Base-by-base conservation (phyloP, 2,888 invertebrate species). In the Agrotis segetum region DNA sequence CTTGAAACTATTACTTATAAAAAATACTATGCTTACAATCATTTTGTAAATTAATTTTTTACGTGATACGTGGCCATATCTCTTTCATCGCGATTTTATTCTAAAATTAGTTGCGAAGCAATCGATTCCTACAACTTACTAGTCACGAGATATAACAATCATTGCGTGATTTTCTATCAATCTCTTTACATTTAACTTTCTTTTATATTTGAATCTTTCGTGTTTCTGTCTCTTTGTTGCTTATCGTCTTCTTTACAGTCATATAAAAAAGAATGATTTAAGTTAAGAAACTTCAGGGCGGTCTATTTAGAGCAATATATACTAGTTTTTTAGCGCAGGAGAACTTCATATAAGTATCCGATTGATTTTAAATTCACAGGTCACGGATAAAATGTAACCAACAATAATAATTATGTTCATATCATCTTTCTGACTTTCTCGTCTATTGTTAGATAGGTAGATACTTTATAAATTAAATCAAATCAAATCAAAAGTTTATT, bases 151-250 rank as follows among this genome's bases (percentile, higher is more conserved):
- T 21, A 21, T 79, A 55, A 63, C 34, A 55, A 71, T 17, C 47
- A 14, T 71, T 64, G 71, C 81, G 77, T 71, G 81, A 67, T 64
- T 49, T 76, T n/a, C 34, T 52, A 61, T 77, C 55, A 55, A 74
- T 61, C 19, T 61, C 19, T 46, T 53, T 68, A 29, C 2, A 65
- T 70, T 71, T 40, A 19, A 61, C 81, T 77, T 77, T 81, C 60
- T 40, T 58, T 68, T 71, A 58, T 56, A 49, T 66, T 63, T 34
- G 9, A 53, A 29, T 55, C 3, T 63, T 71, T 70, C 59, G 40
- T 71, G 77, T 53, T 80, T 71, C 40, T 29, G 56, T 3, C 7
- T 52, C 49, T 67, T 71, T 64, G 60, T 77, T 71, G 46, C 40
- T 34, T 60, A 63, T 52, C 62, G 34, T 34, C 34, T 34, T 34